Evolutionary conservation across 2,797 vertebrate genomes (phyloP), one percentile per base, ranked within the genome.

Genomic region (Sarcoramphus papa): DNA sequence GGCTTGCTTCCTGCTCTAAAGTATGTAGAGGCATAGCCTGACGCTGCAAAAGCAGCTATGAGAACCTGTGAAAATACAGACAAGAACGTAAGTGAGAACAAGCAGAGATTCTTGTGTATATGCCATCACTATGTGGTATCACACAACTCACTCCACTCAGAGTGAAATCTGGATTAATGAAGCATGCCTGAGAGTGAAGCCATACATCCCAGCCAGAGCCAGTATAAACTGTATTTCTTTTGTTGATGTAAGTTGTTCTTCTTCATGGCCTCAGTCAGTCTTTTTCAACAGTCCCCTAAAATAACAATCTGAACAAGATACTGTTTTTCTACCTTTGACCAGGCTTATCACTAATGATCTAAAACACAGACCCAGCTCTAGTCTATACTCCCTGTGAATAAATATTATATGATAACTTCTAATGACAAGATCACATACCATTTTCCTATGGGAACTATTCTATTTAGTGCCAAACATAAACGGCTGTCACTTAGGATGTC

Each of bases 1-100:
- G 99, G 99, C 98, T 99, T 99, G 97, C 99, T 99, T 98, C 99
- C 99, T 96, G 99, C 99, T 98, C 99, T 98, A 91, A 99, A 99
- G 97, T 99, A 99, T 3, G 99, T 99, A 96, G 99, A 99, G 85
- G 99, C 99, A 96, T 99, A 99, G 97, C 99, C 99, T 95, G 99
- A 99, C 95, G 99, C 98, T 91, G 99, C 99, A 97, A 99, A 99
- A 85, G 99, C 99, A 96, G 99, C 99, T 59, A 99, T 98, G 56
- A 99, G 98, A 97, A 99, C 99, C 99, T 99, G 98, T 76, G 70
- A 96, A 96, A 96, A 96, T 30, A 94, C 57, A 97, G 88, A 97
- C 22, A 93, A 95, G 84, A 95, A 78, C 0, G 14, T 56, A 94
- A 96, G 80, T 78, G 50, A 72, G 48, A 85, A 74, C 0, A 74